Evolutionary conservation across 2,113 vertebrate genomes (phyloP), one percentile per base, ranked within the genome.

Genomic region (Oreocharis arfaki): DNA sequence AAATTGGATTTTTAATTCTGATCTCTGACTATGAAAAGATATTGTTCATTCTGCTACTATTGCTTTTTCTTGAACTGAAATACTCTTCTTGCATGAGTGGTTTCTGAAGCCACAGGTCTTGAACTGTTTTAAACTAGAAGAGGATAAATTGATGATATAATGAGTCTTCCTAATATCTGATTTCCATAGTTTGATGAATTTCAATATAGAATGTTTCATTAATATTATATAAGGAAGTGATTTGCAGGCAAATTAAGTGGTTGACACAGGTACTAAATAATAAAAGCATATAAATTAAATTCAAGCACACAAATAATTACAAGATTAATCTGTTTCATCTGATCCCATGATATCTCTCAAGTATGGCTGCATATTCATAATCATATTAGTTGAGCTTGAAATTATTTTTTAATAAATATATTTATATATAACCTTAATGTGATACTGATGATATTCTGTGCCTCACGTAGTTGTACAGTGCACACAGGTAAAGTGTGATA

Each of bases 191-290:
- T 91, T 91, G 92, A 94, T 95, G 90, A 92, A 96, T 97, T 94
- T 96, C 64, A 33, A 35, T 90, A 68, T 76, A 93, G 64, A 60
- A 35, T 89, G 73, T 92, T 89, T 81, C 90, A 93, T 96, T 95
- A 96, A 96, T 96, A 96, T 80, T 86, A 70, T 88, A 90, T 90
- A 68, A 89, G 59, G 82, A 89, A 93, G 79, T 92, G n/a, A 95
- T 93, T 90, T 93, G 59, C 68, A 68, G 86, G 71, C 68, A 94
- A 94, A 96, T 96, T 90, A 97, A 94, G 86, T 94, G 83, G 90
- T 97, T 96, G 93, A 96, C 96, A 82, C 80, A 93, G 96, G 76
- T 96, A 89, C 86, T 93, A 96, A 96, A 96, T 97, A 94, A 96
- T 96, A 92, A 93, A 96, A 95, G 71, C 85, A n/a, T 88, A 89